Percentiles rank a stretch among this genome's conserved stretches.
These are phyloP conservation scores for Petrocephalus sullivani DNA, from an alignment of 2,797 vertebrate species.

Conservation along the genomic window DNA sequence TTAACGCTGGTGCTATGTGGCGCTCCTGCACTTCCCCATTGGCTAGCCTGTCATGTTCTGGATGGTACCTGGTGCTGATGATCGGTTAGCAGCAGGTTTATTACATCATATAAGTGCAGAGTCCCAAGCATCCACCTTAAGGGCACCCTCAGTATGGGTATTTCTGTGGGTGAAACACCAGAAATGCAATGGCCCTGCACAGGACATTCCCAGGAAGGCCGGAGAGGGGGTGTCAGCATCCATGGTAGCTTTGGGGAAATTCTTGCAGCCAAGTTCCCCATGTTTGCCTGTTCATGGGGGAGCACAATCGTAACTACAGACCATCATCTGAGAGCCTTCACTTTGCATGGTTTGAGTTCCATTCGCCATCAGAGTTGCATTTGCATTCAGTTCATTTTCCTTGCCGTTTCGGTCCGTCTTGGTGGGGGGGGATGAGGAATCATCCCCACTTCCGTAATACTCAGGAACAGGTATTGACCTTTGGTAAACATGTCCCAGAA, in stretches of 20 bases:
- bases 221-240: background rate
- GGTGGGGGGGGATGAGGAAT: background rate
- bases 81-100: background rate
- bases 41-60: background rate
- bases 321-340: background rate
- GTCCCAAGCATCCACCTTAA: background rate
- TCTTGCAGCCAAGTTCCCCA: background rate
- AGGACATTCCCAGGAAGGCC: background rate
- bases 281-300: slow-evolving; percentile 5
- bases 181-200: slow-evolving; percentile 10
- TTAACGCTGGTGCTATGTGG: slow-evolving; percentile 25
- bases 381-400: slow-evolving; percentile 17
- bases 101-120: background rate
- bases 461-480: slow-evolving; percentile 23
- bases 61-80: slow-evolving; percentile 1
- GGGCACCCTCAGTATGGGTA: background rate
- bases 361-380: slow-evolving; percentile 16
- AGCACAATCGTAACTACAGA: background rate
- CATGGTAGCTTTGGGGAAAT: background rate
- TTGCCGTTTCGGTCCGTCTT: background rate
- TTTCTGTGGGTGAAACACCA: slow-evolving; percentile 30
- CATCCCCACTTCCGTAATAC: background rate
- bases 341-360: slow-evolving; percentile 17
- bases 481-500: background rate
- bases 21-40: background rate